Evolutionary conservation across 2,113 vertebrate genomes (phyloP).

Genomic region (Silurus asotus): DNA sequence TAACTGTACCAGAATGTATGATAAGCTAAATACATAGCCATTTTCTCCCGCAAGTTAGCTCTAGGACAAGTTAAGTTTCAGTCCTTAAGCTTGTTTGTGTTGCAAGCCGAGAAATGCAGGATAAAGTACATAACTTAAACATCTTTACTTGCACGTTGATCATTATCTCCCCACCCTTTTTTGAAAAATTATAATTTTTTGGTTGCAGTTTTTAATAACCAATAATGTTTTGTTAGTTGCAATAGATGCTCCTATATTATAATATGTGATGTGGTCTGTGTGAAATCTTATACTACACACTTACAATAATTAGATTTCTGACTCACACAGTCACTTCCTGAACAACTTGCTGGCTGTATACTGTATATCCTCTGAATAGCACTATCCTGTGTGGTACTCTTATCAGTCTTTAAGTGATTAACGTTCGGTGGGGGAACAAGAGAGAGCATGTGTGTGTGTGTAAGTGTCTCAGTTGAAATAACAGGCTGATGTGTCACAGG

Average conservation of each 20-base stretch:
- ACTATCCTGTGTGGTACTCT: neutral
- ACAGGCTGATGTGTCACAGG: slow-evolving; percentile 53
- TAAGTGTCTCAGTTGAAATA: slow-evolving; percentile 41
- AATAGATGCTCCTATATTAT: neutral
- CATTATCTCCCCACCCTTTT: neutral
- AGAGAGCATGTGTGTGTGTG: neutral
- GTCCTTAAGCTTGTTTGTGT: neutral
- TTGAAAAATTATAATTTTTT: neutral
- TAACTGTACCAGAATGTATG: slow-evolving; percentile 35
- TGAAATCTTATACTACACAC: slow-evolving; percentile 5
- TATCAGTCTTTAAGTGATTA: slow-evolving; percentile 23
- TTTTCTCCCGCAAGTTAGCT: neutral
- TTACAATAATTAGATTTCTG: slow-evolving; percentile 16
- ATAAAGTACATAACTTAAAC: slow-evolving; percentile 2
- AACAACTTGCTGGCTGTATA: neutral
- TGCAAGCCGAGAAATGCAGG: slow-evolving; percentile 7
- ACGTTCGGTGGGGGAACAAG: neutral
- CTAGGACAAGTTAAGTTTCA: neutral
- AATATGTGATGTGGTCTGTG: neutral
- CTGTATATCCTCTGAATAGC: slow-evolving; percentile 1
- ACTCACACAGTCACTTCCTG: slow-evolving; percentile 42
- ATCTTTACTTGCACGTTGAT: neutral
- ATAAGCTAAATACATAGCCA: slow-evolving; percentile 20
- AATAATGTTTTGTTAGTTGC: slow-evolving; percentile 10
- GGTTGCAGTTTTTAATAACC: neutral